phyloP scores from a whole-genome alignment of 2,113 vertebrate species.

The Cervus canadensis region DNA sequence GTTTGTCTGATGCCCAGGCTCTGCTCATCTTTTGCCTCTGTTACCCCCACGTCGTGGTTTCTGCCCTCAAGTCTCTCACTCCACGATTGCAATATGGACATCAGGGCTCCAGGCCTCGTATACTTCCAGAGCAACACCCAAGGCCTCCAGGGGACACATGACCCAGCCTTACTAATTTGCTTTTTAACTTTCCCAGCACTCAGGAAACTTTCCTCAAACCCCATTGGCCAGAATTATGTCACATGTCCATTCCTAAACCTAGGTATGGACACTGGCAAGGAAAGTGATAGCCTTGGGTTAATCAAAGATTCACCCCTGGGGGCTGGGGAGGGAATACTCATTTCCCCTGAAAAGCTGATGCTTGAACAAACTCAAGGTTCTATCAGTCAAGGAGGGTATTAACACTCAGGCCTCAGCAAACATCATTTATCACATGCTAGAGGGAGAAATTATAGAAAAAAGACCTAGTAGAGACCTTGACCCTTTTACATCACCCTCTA shows the following conservation, averaged over 20 bases:
- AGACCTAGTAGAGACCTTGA: not conserved
- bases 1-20: accelerated
- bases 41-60: not conserved
- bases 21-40: not conserved
- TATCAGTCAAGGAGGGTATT: not conserved
- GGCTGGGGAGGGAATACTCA: not conserved
- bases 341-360: not conserved
- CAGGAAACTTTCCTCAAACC: not conserved
- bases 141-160: not conserved
- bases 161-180: not conserved
- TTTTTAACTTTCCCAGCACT: not conserved
- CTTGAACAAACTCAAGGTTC: not conserved
- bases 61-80: not conserved
- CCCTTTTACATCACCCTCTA: not conserved
- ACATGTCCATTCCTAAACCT: not conserved
- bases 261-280: not conserved
- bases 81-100: not conserved
- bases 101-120: not conserved
- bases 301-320: not conserved
- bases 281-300: not conserved
- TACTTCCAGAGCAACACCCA: not conserved
- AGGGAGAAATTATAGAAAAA: not conserved
- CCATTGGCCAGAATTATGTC: not conserved
- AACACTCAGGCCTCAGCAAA: not conserved
- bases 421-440: not conserved